Evolutionary conservation across 2,797 vertebrate genomes (phyloP), one percentile per base, ranked within the genome.

Genomic region (Moxostoma hubbsi): DNA sequence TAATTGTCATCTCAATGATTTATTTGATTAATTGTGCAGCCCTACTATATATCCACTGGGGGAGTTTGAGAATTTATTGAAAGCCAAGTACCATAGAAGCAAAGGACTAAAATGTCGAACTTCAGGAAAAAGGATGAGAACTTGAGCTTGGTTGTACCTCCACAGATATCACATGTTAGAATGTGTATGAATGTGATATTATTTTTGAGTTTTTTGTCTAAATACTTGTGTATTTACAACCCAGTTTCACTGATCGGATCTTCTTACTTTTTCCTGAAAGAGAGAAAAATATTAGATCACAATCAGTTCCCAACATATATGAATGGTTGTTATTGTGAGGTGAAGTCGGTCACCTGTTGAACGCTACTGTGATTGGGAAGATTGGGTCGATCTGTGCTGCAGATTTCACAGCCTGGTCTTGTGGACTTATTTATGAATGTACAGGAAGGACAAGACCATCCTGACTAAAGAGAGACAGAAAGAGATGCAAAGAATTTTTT

Each of bases 321-420:
- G 24, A 24, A 24, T 24, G 24, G 24, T 1, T 24, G 79, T 13
- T 6, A 13, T 43, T 36, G 24, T 36, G 8, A 36, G n/a, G 49
- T 2, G 18, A 1, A 24, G 84, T 24, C 24, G 2, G 24, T 82
- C 87, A 94, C 95, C 91, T 94, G 95, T 83, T 95, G 93, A 73
- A 92, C 88, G 51, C 90, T 51, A 81, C 84, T 81, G 9, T 82
- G 84, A 82, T 92, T 91, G 7, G 73, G 85, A 6, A 92, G 77
- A 2, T 94, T 93, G 0, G 95, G 96, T 18, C 89, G 82, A 82
- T 91, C 93, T 9, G 92, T 89, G 0, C 92, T 94, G 72, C 97
- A 98, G 93, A 97, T 97, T 90, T 98, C 97, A 11, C 97, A 98
- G 86, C 96, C 96, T 0, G 96, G 97, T 2, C 97, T 94, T 2